Evolutionary conservation across 2,888 invertebrate genomes (phyloP), one percentile per base, ranked within the genome.

Genomic region (Brachycybe producta): DNA sequence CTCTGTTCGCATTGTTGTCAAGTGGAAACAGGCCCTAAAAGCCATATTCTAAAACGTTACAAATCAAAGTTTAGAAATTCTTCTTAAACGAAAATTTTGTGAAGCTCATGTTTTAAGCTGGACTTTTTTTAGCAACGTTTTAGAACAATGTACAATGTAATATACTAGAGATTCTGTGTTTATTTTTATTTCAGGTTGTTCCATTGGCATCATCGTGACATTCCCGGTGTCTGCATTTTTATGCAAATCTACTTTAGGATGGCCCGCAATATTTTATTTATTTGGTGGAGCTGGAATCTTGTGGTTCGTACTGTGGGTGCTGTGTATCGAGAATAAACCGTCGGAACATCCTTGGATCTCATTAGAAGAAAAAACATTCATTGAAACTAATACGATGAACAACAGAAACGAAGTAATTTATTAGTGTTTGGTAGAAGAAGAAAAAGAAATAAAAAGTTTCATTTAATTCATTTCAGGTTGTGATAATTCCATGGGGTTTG

Each of bases 241-340:
- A 32, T 43, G 43, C 19, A 30, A 30, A 28, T 30, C 17, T 2
- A 3, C 30, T n/a, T 43, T 43, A 30, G 43, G 43, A 7, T 43
- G 43, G 43, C 43, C 43, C 7, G 19, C 28, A 8, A 30, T 43
- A 19, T 43, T 43, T 43, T 43, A 43, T 30, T 17, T 43, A 30
- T 43, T 43, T 30, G 43, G 43, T 43, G 32, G 17, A 15, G 1
- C 11, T 28, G 43, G 43, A 28, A 28, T 43, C 30, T 5, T 43
- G 27, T 43, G 43, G 43, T 43, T 43, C 19, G 15, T 7, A 27
- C 15, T 43, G 11, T 43, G 43, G 43, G 19, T 24, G 15, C 11
- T 43, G 27, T n/a, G 27, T 3, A 28, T 43, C 11, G 13, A 28
- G 15, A 30, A 43, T 28, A 5, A 28, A 28, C 43, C 43, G n/a